Conservation (phyloP, 1,140 invertebrate genomes). For the Metaphire vulgaris region DNA sequence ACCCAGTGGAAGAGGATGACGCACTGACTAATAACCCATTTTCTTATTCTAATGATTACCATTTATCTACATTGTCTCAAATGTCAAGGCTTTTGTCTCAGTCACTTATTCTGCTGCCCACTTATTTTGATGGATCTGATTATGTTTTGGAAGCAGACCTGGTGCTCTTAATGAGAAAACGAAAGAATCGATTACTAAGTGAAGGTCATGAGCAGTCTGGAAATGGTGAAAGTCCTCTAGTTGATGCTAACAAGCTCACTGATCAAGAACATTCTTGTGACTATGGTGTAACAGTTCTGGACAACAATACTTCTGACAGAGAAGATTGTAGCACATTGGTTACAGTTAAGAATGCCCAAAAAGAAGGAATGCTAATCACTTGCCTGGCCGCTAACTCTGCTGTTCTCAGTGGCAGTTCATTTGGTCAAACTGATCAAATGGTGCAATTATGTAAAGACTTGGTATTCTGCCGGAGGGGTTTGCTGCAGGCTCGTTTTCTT, state of each 20-base stretch:
- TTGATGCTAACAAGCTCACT: no score
- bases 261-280: background rate
- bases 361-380: no score
- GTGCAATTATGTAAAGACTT: background rate
- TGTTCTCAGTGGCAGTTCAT: no score
- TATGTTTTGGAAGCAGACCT: background rate
- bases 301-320: background rate
- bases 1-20: background rate
- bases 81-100: background rate
- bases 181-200: background rate
- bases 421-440: background rate
- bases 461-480: background rate
- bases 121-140: background rate
- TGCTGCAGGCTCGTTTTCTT: conserved; percentile 6
- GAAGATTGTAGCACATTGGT: no score
- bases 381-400: no score
- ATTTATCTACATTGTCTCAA: background rate
- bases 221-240: background rate
- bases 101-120: background rate
- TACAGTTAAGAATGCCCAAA: no score
- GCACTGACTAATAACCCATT: background rate
- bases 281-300: background rate
- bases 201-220: background rate
- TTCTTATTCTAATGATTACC: background rate
- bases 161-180: background rate